A percentile compares a stretch with the other conserved stretches of the same genome.
These are phyloP conservation scores for Danio choprae DNA, from an alignment of 2,797 vertebrate species.

Conservation along the genomic window DNA sequence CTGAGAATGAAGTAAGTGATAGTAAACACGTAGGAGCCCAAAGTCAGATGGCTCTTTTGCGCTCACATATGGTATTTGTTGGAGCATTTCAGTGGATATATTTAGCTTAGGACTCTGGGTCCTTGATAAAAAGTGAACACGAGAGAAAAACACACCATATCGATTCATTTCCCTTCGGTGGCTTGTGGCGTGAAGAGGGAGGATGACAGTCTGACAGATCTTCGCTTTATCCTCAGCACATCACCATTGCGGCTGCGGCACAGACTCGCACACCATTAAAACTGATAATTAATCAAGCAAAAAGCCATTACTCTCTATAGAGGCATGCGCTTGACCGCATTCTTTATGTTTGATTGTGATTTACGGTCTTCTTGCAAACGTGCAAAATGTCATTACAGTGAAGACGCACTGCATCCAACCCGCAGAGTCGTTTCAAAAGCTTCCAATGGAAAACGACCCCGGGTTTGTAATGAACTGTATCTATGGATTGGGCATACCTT, in stretches of 20 bases:
- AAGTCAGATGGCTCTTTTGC: conserved; percentile 58
- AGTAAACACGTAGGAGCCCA: conserved; percentile 70
- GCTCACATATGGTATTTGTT: conserved; percentile 78
- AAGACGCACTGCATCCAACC: not conserved
- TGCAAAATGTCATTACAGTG: not conserved
- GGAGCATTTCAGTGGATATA: conserved; percentile 66
- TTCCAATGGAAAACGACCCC: conserved; percentile 30
- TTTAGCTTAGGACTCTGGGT: conserved; percentile 67
- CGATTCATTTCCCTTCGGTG: conserved; percentile 75
- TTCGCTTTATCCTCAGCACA: conserved; percentile 8
- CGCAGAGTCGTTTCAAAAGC: conserved; percentile 39
- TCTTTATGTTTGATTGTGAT: conserved; percentile 41
- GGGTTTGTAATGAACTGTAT: conserved; percentile 34
- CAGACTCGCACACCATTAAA: conserved; percentile 32
- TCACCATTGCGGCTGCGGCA: not conserved
- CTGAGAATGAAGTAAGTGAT: conserved; percentile 75
- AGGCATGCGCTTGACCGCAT: conserved; percentile 11
- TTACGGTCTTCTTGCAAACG: conserved; percentile 30
- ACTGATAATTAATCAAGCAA: conserved; percentile 43
- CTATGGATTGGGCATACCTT: conserved; percentile 31
- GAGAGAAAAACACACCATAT: conserved; percentile 75
- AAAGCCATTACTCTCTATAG: conserved; percentile 25
- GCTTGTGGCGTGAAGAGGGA: conserved; percentile 50
- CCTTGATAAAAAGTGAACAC: conserved; percentile 75
- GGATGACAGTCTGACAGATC: conserved; percentile 30